Percentiles rank a stretch among this genome's conserved stretches.
Conservation (phyloP, 2,113 vertebrate genomes). For the Megaceryle maxima region DNA sequence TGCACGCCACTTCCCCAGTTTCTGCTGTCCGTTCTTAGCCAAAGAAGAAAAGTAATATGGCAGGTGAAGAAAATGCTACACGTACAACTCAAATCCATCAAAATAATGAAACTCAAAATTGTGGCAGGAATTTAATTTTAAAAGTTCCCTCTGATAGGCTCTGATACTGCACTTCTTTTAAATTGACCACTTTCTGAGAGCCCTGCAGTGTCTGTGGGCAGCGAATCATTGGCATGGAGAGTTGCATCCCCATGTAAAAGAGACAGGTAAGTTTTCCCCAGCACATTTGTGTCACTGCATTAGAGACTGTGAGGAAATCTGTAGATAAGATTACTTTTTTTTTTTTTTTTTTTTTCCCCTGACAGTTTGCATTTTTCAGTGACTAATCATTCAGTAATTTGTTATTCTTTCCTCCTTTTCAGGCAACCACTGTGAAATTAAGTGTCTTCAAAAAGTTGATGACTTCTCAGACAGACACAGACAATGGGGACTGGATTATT, state of each 20-base stretch:
- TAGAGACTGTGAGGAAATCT: neutral
- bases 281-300: neutral
- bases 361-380: neutral
- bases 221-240: neutral
- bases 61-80: neutral
- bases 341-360: neutral
- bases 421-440: conserved; percentile 69
- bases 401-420: conserved; percentile 26
- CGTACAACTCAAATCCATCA: neutral
- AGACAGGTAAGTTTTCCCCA: neutral
- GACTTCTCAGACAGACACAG: conserved; percentile 54
- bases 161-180: neutral
- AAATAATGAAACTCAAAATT: neutral
- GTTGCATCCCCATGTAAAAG: neutral
- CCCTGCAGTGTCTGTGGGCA: neutral
- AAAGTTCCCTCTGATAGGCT: neutral
- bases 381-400: neutral
- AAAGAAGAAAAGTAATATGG: neutral
- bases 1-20: neutral
- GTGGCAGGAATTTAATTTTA: neutral
- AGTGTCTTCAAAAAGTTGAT: conserved; percentile 55
- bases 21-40: neutral
- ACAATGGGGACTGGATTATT: conserved; percentile 71
- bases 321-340: neutral
- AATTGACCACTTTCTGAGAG: neutral